These are phyloP conservation scores for Bucco capensis DNA, from an alignment of 2,113 vertebrate genomes.

Conservation along the genomic window DNA sequence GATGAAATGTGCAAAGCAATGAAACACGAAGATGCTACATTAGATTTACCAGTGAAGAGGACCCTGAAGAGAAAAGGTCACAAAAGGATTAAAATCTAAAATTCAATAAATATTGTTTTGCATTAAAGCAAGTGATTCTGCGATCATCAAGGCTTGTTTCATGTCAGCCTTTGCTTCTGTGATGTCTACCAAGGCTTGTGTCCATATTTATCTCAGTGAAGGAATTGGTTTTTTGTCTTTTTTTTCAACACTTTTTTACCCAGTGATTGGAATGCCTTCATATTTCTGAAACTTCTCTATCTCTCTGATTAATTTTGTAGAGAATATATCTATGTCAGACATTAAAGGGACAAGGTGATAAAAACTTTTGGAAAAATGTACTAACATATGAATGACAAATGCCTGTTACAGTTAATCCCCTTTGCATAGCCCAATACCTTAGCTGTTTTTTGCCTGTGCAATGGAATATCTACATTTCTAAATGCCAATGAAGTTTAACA, in stretches of 20 bases:
- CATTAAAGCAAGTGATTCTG: neutral
- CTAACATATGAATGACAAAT: neutral
- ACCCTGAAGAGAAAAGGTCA: neutral
- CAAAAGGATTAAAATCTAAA: neutral
- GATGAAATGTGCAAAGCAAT: neutral
- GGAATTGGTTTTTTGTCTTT: neutral
- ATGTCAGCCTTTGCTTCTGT: neutral
- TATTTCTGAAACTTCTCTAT: neutral
- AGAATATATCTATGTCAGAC: neutral
- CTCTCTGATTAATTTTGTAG: neutral
- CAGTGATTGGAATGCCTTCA: neutral
- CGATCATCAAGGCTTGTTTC: neutral
- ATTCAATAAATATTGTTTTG: neutral
- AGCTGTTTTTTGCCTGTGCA: neutral
- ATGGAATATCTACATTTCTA: conserved; percentile 3
- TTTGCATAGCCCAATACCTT: neutral
- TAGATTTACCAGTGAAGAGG: neutral
- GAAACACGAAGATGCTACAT: neutral
- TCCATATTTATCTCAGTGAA: neutral
- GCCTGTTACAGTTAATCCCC: neutral
- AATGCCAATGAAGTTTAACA: conserved; percentile 17
- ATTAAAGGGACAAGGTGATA: neutral
- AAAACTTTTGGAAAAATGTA: neutral
- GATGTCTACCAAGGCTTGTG: neutral
- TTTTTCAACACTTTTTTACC: neutral